Conservation (phyloP, 2,113 vertebrate genomes). For the Macquaria ambigua region DNA sequence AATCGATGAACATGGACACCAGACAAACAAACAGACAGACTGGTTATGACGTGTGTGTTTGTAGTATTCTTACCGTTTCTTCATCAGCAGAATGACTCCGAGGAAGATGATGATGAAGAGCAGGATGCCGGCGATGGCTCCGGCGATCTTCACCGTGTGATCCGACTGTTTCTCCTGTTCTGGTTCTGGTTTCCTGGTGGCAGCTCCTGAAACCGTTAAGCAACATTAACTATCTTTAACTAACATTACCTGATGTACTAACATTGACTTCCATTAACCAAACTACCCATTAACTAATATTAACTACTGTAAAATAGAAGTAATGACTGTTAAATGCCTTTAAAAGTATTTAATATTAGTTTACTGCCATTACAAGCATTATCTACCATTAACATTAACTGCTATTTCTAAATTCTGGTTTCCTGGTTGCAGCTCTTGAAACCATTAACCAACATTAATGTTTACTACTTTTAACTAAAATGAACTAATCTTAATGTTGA, state of each 20-base stretch:
- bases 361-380: too few relatives aligned
- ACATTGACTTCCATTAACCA: too few relatives aligned
- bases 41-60: neutral
- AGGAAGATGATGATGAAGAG: conserved; percentile 82
- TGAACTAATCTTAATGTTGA: neutral
- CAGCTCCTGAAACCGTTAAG: conserved; percentile 61
- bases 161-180: conserved; percentile 73
- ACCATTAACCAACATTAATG: neutral
- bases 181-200: conserved; percentile 71
- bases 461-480: neutral
- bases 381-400: too few relatives aligned
- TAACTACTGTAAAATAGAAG: too few relatives aligned
- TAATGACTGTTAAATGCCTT: too few relatives aligned
- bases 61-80: conserved; percentile 68
- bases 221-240: neutral
- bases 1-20: neutral
- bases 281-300: too few relatives aligned
- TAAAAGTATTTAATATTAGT: too few relatives aligned
- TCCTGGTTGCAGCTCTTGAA: conserved; percentile 72
- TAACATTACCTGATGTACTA: too few relatives aligned
- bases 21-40: neutral
- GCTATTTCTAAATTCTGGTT: conserved; percentile 51
- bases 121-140: conserved; percentile 68
- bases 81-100: conserved; percentile 75
- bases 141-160: conserved; percentile 79